phyloP scores from a whole-genome alignment of 2,113 vertebrate genomes.

The Takifugu bimaculatus region DNA sequence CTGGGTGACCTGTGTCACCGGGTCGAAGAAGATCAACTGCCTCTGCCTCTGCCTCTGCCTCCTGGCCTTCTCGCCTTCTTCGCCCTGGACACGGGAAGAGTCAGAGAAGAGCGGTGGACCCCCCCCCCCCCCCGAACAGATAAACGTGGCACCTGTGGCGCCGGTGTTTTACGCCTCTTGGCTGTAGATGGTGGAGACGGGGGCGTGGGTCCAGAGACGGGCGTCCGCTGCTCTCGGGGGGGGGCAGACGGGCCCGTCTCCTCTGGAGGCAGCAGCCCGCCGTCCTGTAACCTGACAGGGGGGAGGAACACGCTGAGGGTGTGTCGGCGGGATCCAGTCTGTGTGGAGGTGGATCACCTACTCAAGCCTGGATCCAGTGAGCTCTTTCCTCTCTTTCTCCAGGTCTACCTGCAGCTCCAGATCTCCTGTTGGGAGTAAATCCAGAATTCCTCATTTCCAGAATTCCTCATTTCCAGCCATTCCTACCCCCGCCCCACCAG shows the following conservation, averaged over 20 bases:
- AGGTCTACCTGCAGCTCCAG: constrained; percentile 5
- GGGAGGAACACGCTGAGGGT: constrained; percentile 6
- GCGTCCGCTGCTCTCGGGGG: constrained; percentile 42
- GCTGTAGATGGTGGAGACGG: constrained; percentile 5
- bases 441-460: background rate
- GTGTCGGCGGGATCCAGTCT: constrained; percentile 1
- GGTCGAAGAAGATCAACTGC: constrained; percentile 70
- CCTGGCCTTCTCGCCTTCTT: constrained; percentile 5
- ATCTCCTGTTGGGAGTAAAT: constrained; percentile 16
- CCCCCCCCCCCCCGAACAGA: too few species aligned
- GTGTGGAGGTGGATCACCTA: constrained; percentile 18
- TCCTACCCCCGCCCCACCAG: background rate
- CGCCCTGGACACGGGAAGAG: constrained; percentile 6
- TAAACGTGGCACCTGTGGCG: constrained; percentile 33
- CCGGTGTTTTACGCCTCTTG: too few species aligned
- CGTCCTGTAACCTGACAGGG: constrained; percentile 52
- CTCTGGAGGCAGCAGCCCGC: constrained; percentile 40
- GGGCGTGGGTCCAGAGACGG: background rate
- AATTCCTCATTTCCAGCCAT: background rate
- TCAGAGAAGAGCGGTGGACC: background rate
- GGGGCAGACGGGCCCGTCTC: constrained; percentile 14
- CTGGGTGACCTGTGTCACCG: constrained; percentile 60
- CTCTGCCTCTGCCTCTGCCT: constrained; percentile 32
- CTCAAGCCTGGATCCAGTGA: constrained; percentile 47
- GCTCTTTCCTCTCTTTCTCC: constrained; percentile 38